Evolutionary conservation across 2,113 vertebrate species (phyloP).

Genomic region (Eonycteris spelaea): DNA sequence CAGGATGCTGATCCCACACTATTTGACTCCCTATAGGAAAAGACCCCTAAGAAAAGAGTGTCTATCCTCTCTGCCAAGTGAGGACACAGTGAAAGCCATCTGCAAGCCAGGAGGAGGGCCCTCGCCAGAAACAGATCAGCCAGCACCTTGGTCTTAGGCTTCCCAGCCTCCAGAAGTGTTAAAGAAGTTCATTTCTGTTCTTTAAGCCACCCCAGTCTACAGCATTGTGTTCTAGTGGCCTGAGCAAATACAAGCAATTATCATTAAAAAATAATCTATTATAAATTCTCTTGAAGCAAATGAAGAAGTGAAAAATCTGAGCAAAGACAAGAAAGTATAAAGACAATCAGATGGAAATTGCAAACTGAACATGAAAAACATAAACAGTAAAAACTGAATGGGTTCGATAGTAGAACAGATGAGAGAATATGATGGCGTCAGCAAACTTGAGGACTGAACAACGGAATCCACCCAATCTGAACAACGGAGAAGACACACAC

Average conservation of each 20-base stretch:
- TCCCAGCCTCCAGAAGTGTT: background rate
- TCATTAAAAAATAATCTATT: background rate
- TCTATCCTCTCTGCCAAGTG: background rate
- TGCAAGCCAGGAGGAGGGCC: background rate
- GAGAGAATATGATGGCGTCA: fast-evolving
- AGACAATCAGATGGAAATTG: background rate
- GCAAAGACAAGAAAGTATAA: background rate
- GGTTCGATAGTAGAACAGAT: background rate
- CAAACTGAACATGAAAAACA: background rate
- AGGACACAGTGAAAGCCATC: background rate
- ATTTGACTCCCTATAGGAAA: background rate
- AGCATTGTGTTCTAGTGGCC: background rate
- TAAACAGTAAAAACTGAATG: background rate
- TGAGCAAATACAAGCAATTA: background rate
- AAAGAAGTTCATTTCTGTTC: background rate
- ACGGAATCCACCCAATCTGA: background rate
- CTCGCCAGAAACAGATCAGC: background rate
- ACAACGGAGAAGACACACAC: background rate
- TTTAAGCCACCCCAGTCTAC: background rate
- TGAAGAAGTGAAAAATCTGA: background rate
- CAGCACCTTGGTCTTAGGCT: background rate
- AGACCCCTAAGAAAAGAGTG: background rate
- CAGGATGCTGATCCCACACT: background rate
- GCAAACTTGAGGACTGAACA: background rate
- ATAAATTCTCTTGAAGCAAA: background rate